Conservation (phyloP, 2,888 invertebrate species). For the Tineola bisselliella region DNA sequence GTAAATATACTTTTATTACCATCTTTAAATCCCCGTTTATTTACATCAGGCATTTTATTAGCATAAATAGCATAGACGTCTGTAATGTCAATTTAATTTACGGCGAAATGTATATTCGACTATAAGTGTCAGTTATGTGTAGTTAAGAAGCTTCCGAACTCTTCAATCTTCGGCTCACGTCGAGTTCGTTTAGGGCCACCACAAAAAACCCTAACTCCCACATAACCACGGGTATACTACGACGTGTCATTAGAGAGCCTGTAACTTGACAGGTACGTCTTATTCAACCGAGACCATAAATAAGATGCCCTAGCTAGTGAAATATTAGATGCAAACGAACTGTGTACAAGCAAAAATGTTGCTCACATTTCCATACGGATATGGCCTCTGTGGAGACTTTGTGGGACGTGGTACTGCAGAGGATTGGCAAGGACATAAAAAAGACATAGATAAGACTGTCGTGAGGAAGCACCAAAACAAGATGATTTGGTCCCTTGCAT, state of each 20-base stretch:
- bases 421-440: slow-evolving; percentile 9
- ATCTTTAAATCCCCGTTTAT: too few species aligned
- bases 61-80: too few species aligned
- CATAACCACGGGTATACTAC: slow-evolving; percentile 51
- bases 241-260: slow-evolving; percentile 26
- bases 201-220: slow-evolving; percentile 48
- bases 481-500: neutral
- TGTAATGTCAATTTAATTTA: neutral
- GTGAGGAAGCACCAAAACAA: neutral
- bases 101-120: neutral
- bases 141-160: neutral
- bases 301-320: slow-evolving; percentile 45
- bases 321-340: slow-evolving; percentile 58
- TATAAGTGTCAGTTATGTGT: neutral
- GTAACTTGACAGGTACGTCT: slow-evolving; percentile 44
- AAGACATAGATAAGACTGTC: neutral
- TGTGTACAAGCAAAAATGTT: slow-evolving; percentile 48
- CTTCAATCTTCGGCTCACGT: slow-evolving; percentile 29
- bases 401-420: slow-evolving; percentile 2
- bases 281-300: slow-evolving; percentile 46
- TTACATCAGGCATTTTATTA: too few species aligned
- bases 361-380: slow-evolving; percentile 46
- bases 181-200: slow-evolving; percentile 44
- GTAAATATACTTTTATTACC: too few species aligned
- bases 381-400: slow-evolving; percentile 27